A percentile compares a stretch with the other conserved stretches of the same genome.
Conservation (phyloP, 2,113 vertebrate species). For the Anhinga anhinga region DNA sequence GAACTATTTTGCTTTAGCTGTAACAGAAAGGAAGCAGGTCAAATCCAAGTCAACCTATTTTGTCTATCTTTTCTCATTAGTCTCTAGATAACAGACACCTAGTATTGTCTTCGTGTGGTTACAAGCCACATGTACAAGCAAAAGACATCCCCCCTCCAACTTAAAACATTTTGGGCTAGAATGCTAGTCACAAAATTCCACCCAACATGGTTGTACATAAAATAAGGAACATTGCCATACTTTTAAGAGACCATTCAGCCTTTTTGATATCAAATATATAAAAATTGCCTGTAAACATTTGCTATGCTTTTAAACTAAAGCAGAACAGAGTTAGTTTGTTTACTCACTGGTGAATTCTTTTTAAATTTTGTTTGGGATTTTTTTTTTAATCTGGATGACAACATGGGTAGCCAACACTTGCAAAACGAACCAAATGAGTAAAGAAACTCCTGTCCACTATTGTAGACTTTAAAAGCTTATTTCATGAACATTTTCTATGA, state of each 20-base stretch:
- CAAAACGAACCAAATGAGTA: not conserved
- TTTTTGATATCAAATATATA: not conserved
- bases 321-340: not conserved
- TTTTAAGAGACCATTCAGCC: not conserved
- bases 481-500: not conserved
- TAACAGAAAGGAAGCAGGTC: not conserved
- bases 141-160: not conserved
- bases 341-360: not conserved
- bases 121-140: not conserved
- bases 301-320: not conserved
- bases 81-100: not conserved
- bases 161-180: not conserved
- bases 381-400: not conserved
- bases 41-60: not conserved
- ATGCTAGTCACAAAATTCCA: not conserved
- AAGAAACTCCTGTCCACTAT: not conserved
- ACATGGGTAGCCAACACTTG: not conserved
- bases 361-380: too few species aligned
- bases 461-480: not conserved
- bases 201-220: not conserved
- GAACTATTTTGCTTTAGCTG: not conserved
- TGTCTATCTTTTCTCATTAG: not conserved
- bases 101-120: not conserved
- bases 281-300: not conserved
- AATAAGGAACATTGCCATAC: not conserved